phyloP scores from a whole-genome alignment of 2,113 vertebrate genomes.

The cat (Felis catus) region F.catus_Fca126_mat1.0 CM031413.1:52816501-52817000 shows the following conservation, averaged over 20 bases:
- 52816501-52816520: not conserved
- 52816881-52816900: not conserved
- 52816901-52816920: not conserved
- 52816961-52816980: not conserved
- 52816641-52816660: not conserved
- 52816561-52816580: not conserved
- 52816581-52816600: rapidly evolving
- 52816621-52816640: no score
- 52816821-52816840: not conserved
- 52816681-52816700: not conserved
- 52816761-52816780: not conserved
- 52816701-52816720: not conserved
- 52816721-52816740: not conserved
- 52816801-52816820: not conserved
- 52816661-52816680: not conserved
- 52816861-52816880: not conserved
- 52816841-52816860: not conserved
- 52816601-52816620: not conserved
- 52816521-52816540: not conserved
- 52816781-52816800: not conserved
- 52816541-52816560: not conserved
- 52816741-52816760: not conserved
- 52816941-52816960: not conserved
- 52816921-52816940: not conserved
- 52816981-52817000: not conserved